These are phyloP conservation scores for Clepsis dumicolana DNA, from an alignment of 2,888 invertebrate genomes.

Conservation along the genomic window DNA sequence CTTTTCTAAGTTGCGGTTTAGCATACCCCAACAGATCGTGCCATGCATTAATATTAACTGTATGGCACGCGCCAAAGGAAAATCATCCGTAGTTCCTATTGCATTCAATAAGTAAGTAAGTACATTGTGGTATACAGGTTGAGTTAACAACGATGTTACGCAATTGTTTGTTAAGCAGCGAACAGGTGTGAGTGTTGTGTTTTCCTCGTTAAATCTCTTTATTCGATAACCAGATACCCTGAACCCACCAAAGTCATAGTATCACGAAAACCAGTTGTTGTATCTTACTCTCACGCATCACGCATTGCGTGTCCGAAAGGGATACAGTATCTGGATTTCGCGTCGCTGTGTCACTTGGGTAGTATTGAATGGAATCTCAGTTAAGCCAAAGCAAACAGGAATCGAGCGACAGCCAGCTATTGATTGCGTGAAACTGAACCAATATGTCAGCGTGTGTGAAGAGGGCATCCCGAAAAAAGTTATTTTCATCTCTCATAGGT, in stretches of 20 bases:
- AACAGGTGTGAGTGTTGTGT: constrained; percentile 9
- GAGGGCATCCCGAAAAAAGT: constrained; percentile 1
- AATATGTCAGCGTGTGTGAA: constrained; percentile 6
- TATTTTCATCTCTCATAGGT: no score
- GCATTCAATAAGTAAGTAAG: no score
- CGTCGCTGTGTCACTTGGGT: neutral
- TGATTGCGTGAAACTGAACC: constrained; percentile 30
- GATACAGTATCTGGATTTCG: neutral
- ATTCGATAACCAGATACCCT: neutral
- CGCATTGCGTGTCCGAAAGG: neutral
- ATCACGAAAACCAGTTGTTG: neutral
- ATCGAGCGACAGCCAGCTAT: constrained; percentile 14
- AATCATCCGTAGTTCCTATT: no score
- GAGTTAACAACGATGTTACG: neutral
- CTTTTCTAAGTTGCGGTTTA: no score
- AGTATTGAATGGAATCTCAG: neutral
- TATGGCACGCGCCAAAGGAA: no score
- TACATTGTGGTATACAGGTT: neutral
- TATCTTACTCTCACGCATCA: neutral
- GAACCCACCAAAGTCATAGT: neutral
- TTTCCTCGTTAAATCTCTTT: constrained; percentile 21
- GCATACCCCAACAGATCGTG: no score
- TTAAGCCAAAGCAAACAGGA: constrained; percentile 13
- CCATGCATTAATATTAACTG: no score
- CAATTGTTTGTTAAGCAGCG: neutral